phyloP scores from a whole-genome alignment of 2,113 vertebrate species.

The Lethenteron camtschaticum region DNA sequence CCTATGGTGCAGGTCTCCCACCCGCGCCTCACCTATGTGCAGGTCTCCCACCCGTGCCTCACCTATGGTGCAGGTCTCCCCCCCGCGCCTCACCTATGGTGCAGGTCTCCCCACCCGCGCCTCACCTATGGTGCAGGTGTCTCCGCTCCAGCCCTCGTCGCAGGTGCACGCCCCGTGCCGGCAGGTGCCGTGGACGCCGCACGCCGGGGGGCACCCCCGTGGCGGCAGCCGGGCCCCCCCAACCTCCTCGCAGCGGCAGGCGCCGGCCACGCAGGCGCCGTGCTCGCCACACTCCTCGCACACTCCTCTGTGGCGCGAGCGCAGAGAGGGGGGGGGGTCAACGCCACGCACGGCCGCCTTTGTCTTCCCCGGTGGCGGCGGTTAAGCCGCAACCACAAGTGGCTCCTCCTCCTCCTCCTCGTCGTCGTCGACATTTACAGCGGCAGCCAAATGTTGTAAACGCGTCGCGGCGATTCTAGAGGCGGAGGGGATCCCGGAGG shows the following conservation, averaged over 20 bases:
- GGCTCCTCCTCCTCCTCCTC: too few species aligned
- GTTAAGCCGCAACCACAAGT: too few species aligned
- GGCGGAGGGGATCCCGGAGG: too few species aligned
- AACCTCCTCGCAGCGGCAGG: slow-evolving; percentile 91
- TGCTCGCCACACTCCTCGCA: slow-evolving; percentile 95
- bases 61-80: too few species aligned
- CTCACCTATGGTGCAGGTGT: slow-evolving; percentile 98
- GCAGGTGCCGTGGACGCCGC: slow-evolving; percentile 93
- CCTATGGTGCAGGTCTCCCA: too few species aligned
- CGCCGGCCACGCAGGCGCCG: slow-evolving; percentile 78
- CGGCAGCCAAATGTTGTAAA: too few species aligned
- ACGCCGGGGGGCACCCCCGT: slow-evolving; percentile 88
- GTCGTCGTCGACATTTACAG: too few species aligned
- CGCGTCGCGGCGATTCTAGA: too few species aligned
- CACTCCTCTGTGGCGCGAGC: slow-evolving; percentile 51
- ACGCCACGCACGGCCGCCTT: too few species aligned
- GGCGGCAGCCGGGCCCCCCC: slow-evolving; percentile 78
- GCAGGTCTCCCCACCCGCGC: not conserved
- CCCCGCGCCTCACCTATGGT: not conserved
- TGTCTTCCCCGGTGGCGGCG: too few species aligned
- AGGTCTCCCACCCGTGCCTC: too few species aligned
- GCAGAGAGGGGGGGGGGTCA: not conserved
- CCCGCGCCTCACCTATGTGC: too few species aligned
- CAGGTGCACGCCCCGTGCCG: slow-evolving; percentile 99
- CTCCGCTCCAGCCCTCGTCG: slow-evolving; percentile 98